A percentile compares a stretch with the other conserved stretches of the same genome.
Conservation (phyloP, 2,797 vertebrate genomes). For the Spea hammondii region DNA sequence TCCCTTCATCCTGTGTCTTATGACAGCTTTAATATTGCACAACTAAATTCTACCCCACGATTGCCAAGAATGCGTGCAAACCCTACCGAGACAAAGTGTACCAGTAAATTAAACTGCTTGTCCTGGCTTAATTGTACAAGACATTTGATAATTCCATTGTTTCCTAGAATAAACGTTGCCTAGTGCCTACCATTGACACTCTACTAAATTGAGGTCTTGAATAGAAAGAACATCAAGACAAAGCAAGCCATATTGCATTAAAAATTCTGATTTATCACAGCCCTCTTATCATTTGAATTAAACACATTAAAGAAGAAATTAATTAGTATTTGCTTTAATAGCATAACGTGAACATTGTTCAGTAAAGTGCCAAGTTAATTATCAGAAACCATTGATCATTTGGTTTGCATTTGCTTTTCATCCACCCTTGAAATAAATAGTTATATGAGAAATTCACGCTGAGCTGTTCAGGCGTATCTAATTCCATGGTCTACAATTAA, state of each 20-base stretch:
- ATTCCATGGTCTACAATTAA: constrained; percentile 22
- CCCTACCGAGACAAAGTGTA: constrained; percentile 2
- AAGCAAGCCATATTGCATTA: constrained; percentile 35
- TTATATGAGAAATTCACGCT: constrained; percentile 27
- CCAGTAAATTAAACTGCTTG: constrained; percentile 27
- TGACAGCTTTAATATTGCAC: background rate
- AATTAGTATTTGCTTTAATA: constrained; percentile 52
- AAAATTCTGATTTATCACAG: constrained; percentile 44
- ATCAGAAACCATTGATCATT: constrained; percentile 50
- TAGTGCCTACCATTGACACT: constrained; percentile 20
- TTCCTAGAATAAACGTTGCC: constrained; percentile 45
- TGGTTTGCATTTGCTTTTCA: constrained; percentile 48
- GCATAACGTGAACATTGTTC: constrained; percentile 43
- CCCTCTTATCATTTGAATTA: constrained; percentile 46
- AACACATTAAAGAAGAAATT: constrained; percentile 47
- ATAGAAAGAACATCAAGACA: constrained; percentile 34
- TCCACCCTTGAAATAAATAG: constrained; percentile 51
- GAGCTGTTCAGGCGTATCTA: constrained; percentile 19
- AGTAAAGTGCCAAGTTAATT: constrained; percentile 51
- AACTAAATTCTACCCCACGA: background rate
- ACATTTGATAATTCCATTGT: constrained; percentile 26
- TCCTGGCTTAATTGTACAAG: constrained; percentile 28
- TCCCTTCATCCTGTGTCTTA: background rate
- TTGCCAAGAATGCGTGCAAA: constrained; percentile 22
- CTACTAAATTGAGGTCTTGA: constrained; percentile 42